These are phyloP conservation scores for Anableps anableps DNA, from an alignment of 2,797 vertebrate species.

Conservation along the genomic window DNA sequence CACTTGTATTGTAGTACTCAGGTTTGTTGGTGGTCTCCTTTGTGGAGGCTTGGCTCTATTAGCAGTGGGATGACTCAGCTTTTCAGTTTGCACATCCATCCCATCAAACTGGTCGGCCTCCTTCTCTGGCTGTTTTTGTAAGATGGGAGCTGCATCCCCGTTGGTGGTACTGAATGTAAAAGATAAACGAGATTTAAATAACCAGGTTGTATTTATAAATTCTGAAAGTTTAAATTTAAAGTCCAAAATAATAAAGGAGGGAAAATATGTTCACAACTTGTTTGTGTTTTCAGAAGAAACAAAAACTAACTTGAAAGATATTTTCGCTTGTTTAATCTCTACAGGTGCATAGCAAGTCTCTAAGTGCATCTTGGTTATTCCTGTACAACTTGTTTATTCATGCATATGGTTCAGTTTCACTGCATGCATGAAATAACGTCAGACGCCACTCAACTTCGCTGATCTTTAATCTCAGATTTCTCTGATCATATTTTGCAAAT, in stretches of 20 bases:
- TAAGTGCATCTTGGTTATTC: not conserved
- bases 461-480: not conserved
- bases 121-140: conserved; percentile 63
- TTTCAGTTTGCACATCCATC: conserved; percentile 75
- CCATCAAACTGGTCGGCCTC: conserved; percentile 74
- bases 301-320: conserved; percentile 7
- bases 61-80: conserved; percentile 84
- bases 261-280: not conserved
- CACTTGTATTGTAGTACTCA: conserved; percentile 37
- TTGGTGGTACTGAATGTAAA: conserved; percentile 54
- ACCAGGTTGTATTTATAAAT: not conserved
- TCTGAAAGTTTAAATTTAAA: not conserved
- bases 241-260: too few species aligned
- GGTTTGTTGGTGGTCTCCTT: conserved; percentile 81
- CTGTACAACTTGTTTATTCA: not conserved
- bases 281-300: not conserved
- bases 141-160: conserved; percentile 55
- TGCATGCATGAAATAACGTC: not conserved
- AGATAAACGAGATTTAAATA: not conserved
- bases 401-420: not conserved
- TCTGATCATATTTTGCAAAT: not conserved
- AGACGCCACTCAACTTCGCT: not conserved
- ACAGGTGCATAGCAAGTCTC: conserved; percentile 38
- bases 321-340: conserved; percentile 25
- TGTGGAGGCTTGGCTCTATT: conserved; percentile 84